Base-by-base conservation (phyloP, 2,113 vertebrate genomes). In the Perognathus longimembris region DNA sequence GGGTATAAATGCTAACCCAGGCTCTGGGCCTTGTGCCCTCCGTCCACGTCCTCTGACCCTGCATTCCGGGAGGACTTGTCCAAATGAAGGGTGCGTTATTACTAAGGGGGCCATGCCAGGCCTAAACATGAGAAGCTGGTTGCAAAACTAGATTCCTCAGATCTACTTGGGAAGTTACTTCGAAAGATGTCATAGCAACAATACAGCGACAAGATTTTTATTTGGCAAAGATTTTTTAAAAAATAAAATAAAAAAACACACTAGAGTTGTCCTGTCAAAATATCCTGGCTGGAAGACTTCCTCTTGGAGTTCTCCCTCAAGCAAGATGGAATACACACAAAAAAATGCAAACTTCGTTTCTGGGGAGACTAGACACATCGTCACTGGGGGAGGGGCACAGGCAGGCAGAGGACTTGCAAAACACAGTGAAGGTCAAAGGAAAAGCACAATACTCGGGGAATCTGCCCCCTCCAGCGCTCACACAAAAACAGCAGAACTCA, bases 271-370 rank as follows among this genome's bases (percentile, higher is more conserved):
- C 61, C 36, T 81, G 70, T 88, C 42, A 18, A n/a, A 42, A 21
- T 38, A 40, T 57, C 64, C 83, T 32, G 20, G 75, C 83, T 86
- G 75, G 79, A 95, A 75, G 63, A 80, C 28, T 91, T 94, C 80
- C 87, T 73, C 84, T 87, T 92, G 76, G 73, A 94, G 77, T 38
- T 83, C 36, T 89, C 79, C 83, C 83, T 71, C 75, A 95, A 87
- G 64, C 77, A 85, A 24, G 64, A 82, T 64, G 54, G 24, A 74
- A 28, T 21, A 88, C 34, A 61, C 64, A 74, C 36, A 85, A 66
- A 85, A 66, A 79, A 78, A 75, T 3, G 32, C 66, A 78, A 38
- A 82, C 36, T 78, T 45, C 78, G 75, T 36, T 74, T 50, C 30
- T 17, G 34, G n/a, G 54, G 84, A 86, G 61, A 40, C 32, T 1